Base-by-base conservation (phyloP, 2,888 invertebrate species). In the Plagiodera versicolora region DNA sequence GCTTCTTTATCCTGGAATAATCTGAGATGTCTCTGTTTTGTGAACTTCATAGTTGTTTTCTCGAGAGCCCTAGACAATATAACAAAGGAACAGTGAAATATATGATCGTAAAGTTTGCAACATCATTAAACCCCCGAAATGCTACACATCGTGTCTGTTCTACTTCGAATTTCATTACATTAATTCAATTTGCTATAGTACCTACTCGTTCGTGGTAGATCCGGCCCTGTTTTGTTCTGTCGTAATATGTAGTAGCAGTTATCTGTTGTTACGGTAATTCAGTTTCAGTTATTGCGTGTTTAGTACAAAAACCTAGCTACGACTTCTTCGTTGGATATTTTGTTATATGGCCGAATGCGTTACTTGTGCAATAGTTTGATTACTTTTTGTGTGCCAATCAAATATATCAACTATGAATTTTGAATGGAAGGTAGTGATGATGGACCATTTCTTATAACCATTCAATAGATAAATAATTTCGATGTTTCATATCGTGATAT, bases 231-330 rank as follows among this genome's bases (percentile, higher is more conserved):
- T 32, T 6, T 32, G 2, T 6, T 32, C 32, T 32, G 32, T 32
- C 32, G 32, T 32, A 32, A 32, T 64, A 67, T 61, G 60, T 61
- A 58, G 64, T 53, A 64, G 60, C 64, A 65, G 56, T 58, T 32
- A 61, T 60, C 62, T 61, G 19, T 52, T 20, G 48, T 58, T 58
- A 58, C 53, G 53, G 35, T 53, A 58, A 51, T 50, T 51, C 46
- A 11, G 20, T 56, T 60, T 51, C 46, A 11, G 20, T 56, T 60
- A 52, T 60, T 60, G 39, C 60, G 39, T 47, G 39, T 51, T 51
- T 35, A 32, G 11, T 56, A 51, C 18, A 30, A 51, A 52, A 58
- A 48, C 56, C 28, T 30, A 46, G 50, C 51, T 60, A 51, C 10
- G 32, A 32, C 8, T 32, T 32, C 32, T 35, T 53, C 35, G 20